Conservation (phyloP, 2,113 vertebrate species). For the Dromiciops gliroides region DNA sequence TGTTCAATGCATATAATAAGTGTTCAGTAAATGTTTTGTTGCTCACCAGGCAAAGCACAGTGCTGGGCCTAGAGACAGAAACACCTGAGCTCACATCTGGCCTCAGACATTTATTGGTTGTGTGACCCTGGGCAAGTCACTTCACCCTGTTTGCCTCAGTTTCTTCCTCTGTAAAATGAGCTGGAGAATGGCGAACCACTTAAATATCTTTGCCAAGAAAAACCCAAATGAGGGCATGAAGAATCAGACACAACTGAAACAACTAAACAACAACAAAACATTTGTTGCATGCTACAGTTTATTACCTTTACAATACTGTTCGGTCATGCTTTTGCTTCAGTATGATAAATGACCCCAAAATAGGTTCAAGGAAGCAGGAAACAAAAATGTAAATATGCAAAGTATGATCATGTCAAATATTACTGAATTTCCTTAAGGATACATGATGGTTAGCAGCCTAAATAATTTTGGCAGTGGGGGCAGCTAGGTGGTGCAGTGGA, state of each 20-base stretch:
- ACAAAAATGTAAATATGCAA: not conserved
- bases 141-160: not conserved
- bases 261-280: not conserved
- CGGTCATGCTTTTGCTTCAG: not conserved
- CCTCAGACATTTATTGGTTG: not conserved
- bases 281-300: not conserved
- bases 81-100: not conserved
- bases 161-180: not conserved
- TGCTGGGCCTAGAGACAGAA: not conserved
- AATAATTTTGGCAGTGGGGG: not conserved
- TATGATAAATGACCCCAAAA: not conserved
- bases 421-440: not conserved
- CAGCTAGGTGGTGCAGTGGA: too few relatives aligned
- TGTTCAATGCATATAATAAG: not conserved
- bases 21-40: not conserved
- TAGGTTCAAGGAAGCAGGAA: not conserved
- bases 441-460: not conserved
- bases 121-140: not conserved
- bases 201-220: not conserved
- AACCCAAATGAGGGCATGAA: not conserved
- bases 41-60: not conserved
- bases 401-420: not conserved
- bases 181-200: not conserved
- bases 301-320: not conserved
- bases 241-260: not conserved